phyloP scores from a whole-genome alignment of 2,797 vertebrate genomes.

The Etheostoma nigrum region DNA sequence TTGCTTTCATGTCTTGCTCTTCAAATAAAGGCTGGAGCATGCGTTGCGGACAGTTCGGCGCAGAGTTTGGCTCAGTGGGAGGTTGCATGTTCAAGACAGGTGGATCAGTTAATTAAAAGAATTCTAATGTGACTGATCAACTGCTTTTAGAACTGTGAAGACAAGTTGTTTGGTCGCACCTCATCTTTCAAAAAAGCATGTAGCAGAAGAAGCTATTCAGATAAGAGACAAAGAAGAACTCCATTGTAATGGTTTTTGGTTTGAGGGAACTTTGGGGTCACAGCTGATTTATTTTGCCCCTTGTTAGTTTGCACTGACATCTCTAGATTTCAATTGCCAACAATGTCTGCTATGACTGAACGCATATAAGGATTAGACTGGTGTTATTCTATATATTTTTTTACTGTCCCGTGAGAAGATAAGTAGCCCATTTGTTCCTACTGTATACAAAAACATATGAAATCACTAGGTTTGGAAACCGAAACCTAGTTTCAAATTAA shows the following conservation, averaged over 20 bases:
- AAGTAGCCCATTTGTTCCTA: background rate
- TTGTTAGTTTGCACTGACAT: too few species aligned
- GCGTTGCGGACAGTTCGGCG: slow-evolving; percentile 53
- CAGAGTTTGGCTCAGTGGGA: slow-evolving; percentile 72
- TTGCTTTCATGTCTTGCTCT: slow-evolving; percentile 94
- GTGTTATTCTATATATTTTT: background rate
- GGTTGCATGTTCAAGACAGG: slow-evolving; percentile 42
- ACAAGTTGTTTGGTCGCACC: slow-evolving; percentile 54
- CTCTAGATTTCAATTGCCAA: background rate
- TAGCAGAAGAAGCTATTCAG: background rate
- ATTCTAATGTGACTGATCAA: slow-evolving; percentile 70
- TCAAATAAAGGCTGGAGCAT: slow-evolving; percentile 79
- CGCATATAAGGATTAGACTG: too few species aligned
- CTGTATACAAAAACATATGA: background rate
- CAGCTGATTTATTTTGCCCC: background rate
- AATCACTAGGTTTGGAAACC: too few species aligned
- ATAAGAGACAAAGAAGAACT: background rate
- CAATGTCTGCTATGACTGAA: background rate
- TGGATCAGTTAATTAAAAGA: slow-evolving; percentile 72
- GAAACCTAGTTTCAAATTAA: too few species aligned
- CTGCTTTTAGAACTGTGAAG: slow-evolving; percentile 50
- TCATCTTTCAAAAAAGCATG: slow-evolving; percentile 29
- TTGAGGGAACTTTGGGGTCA: background rate
- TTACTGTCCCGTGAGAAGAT: background rate
- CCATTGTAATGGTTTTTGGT: background rate